Evolutionary conservation across 2,797 vertebrate species (phyloP).

Genomic region (Ctenopoma multispine): DNA sequence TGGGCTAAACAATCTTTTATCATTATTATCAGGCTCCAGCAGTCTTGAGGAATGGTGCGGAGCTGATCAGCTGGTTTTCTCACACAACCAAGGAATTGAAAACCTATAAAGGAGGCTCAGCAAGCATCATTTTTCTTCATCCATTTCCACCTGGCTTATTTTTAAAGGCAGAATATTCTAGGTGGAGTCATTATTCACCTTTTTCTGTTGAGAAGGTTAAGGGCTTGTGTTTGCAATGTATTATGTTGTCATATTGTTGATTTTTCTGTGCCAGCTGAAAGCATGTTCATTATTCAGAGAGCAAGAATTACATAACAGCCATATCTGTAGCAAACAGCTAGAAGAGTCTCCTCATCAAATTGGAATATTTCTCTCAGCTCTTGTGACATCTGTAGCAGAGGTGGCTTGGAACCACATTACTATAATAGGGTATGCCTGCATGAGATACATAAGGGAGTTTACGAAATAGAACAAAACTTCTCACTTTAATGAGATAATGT

Average conservation of each 20-base stretch:
- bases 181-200: slow-evolving; percentile 41
- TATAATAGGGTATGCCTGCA: neutral
- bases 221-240: slow-evolving; percentile 46
- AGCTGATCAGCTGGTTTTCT: slow-evolving; percentile 17
- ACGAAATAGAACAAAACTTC: neutral
- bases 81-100: neutral
- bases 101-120: neutral
- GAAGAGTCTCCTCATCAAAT: neutral
- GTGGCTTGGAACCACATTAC: slow-evolving; percentile 10
- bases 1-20: slow-evolving; percentile 17
- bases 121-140: slow-evolving; percentile 50
- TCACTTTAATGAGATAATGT: slow-evolving; percentile 32
- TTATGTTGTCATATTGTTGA: slow-evolving; percentile 21
- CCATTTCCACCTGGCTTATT: slow-evolving; percentile 46
- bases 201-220: slow-evolving; percentile 38
- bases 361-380: slow-evolving; percentile 1
- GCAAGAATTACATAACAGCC: slow-evolving; percentile 21
- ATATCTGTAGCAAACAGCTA: slow-evolving; percentile 14
- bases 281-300: slow-evolving; percentile 41
- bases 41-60: neutral
- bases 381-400: slow-evolving; percentile 8
- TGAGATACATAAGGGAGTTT: slow-evolving; percentile 16
- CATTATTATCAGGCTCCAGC: slow-evolving; percentile 5
- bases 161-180: slow-evolving; percentile 28
- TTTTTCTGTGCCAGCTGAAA: slow-evolving; percentile 25